Evolutionary conservation across 2,888 invertebrate species (phyloP).

Genomic region (Hirtodrosophila histrioides): DNA sequence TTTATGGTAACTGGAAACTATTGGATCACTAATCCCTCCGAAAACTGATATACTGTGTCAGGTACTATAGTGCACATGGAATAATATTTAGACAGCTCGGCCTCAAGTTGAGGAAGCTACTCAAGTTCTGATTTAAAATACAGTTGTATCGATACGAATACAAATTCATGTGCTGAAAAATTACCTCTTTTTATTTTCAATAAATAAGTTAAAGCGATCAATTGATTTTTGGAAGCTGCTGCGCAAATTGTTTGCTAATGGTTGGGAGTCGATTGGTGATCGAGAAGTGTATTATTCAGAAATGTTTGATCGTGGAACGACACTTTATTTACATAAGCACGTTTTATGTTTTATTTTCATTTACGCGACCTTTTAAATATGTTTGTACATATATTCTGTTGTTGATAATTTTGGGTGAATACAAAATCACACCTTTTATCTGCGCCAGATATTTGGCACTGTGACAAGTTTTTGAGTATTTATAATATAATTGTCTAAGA

Average conservation of each 20-base stretch:
- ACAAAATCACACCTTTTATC: constrained; percentile 43
- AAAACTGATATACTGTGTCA: constrained; percentile 1
- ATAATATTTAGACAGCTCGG: constrained; percentile 14
- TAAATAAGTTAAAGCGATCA: constrained; percentile 9
- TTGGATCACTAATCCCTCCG: neutral
- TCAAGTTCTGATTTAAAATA: no score
- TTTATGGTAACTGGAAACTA: constrained; percentile 8
- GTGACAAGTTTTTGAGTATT: constrained; percentile 59
- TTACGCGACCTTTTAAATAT: constrained; percentile 44
- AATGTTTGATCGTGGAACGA: constrained; percentile 1
- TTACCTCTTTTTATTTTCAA: constrained; percentile 41
- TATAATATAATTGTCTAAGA: constrained; percentile 20
- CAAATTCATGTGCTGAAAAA: constrained; percentile 11
- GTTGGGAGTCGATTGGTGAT: constrained; percentile 20
- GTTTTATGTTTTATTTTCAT: constrained; percentile 13
- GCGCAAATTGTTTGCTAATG: constrained; percentile 53
- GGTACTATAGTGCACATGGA: constrained; percentile 1
- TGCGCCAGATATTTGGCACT: constrained; percentile 52
- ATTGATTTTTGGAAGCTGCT: constrained; percentile 45
- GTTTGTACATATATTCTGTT: constrained; percentile 11
- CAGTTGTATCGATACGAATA: constrained; percentile 1
- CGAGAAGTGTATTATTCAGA: constrained; percentile 4
- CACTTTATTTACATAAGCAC: constrained; percentile 55
- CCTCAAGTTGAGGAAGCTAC: neutral
- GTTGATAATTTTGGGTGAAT: constrained; percentile 20